Evolutionary conservation across 35 echinoderm and acorn worm genomes (phyloP), one percentile per base, ranked within the genome.

Genomic region (Heliocidaris erythrogramma): DNA sequence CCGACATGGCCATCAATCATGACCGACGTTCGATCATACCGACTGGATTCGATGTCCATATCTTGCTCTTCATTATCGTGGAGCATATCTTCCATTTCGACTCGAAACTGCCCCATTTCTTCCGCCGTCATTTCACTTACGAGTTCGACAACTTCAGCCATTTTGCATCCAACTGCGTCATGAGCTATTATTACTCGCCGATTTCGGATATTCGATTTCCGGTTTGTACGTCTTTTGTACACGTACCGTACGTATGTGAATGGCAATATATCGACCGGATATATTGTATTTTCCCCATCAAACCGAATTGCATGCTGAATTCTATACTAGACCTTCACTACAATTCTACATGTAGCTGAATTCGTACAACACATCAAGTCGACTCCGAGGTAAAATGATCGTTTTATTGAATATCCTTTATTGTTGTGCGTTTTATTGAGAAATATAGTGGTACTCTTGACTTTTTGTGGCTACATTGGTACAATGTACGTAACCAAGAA

Each of bases 1-100:
- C 4, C 85, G 65, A 27, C 78, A 30, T 71, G 49, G 5, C 86
- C 93, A 91, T 98, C 96, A 49, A 98, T 98, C 32, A 96, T 96
- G 14, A 98, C 97, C 7, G 96, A 98, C 17, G 97, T 98, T 50
- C 94, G 87, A 47, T 98, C 97, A 86, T 94, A 98, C 31, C 92
- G 49, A 48, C 60, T 69, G 9, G 65, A 56, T 27, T 96, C 97
- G 10, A 88, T 93, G 13, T 96, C 94, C 93, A 94, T 93, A 52
- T 94, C 95, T 14, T 97, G 86, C 48, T 48, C 94, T 88, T 97
- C 95, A 65, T 89, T 91, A n/a, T 93, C 60, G 47, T 94, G 71
- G 3, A 61, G 9, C 69, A 85, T 90, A 49, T 86, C 95, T 61
- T 94, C 95, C 47, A 92, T 93, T 86, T 96, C 95, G 2, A 48